Base-by-base conservation (phyloP, 2,888 invertebrate genomes). In the Lordiphosa fenestrarum region DNA sequence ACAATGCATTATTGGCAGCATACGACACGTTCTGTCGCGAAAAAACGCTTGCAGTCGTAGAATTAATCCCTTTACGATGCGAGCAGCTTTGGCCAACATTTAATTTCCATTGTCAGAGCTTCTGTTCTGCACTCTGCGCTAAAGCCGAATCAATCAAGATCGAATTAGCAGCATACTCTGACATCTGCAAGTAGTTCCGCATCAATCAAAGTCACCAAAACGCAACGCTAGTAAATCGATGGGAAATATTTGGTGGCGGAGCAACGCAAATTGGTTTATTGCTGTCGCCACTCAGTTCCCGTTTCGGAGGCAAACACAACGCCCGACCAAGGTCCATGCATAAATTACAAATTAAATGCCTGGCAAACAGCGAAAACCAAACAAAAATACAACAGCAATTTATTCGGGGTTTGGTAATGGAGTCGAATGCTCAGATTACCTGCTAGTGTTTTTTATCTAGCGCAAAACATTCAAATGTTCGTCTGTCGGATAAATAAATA, bases 161-260 rank as follows among this genome's bases (percentile, higher is more conserved):
- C 48, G 53, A 56, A 68, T 65, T 71, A 68, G 53, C 48, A 55
- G 44, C 38, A 21, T 39, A 36, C 54, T 35, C 48, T 36, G 33
- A 12, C 47, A 19, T 47, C 40, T 30, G 53, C 13, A 44, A 55
- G 40, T 50, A 42, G 39, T 51, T 53, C 30, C 41, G 42, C 60
- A 72, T 72, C 75, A 65, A 72, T 72, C 72, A 74, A 68, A 71
- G 75, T 65, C 74, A 67, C 33, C 46, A 40, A 73, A 60, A 40
- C 58, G 48, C 37, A 60, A 53, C 36, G 40, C 47, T 13, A 47
- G 6, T 55, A 33, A 36, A 46, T 51, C 13, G 10, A 49, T 30
- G 41, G 10, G 6, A 50, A 10, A 36, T 12, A 23, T 21, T 40
- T 39, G 35, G 36, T 23, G 33, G 39, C 38, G 13, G 30, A 13